Evolutionary conservation across 2,113 vertebrate species (phyloP).

Genomic region (Okapia johnstoni): DNA sequence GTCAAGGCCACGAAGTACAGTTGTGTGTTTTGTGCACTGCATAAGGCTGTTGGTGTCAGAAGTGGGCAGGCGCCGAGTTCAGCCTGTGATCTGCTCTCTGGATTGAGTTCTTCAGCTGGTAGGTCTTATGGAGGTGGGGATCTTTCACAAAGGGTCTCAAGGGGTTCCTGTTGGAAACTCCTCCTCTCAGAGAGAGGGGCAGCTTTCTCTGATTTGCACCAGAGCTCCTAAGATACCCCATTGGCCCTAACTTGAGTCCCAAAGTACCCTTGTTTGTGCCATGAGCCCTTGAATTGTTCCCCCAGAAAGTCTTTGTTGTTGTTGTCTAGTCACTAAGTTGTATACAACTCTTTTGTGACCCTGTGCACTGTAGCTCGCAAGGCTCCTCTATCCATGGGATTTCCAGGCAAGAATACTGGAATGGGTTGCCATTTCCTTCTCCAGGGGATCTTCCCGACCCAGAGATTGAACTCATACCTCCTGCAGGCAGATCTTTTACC

Average conservation of each 20-base stretch:
- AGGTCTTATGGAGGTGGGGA: not conserved
- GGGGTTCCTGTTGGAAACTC: not conserved
- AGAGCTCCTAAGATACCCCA: not conserved
- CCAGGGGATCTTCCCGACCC: not conserved
- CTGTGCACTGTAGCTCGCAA: rapidly evolving
- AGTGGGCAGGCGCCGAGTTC: not conserved
- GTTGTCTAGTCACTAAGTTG: not conserved
- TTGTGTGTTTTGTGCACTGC: not conserved
- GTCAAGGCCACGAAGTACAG: not conserved
- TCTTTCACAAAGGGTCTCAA: not conserved
- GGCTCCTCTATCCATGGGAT: not conserved
- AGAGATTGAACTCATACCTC: not conserved
- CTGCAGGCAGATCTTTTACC: not conserved
- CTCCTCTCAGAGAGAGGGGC: not conserved
- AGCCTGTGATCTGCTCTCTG: not conserved
- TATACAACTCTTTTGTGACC: not conserved
- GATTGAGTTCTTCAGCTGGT: not conserved
- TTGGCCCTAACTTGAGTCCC: not conserved
- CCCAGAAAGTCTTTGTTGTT: not conserved
- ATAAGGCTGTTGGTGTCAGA: not conserved
- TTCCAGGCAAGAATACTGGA: not conserved
- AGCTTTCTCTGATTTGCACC: not conserved
- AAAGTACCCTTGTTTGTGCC: not conserved
- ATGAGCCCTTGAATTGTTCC: not conserved
- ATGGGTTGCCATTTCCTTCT: not conserved